These are phyloP conservation scores for Oscheius sp. DNA, from an alignment of 2,888 invertebrate genomes.

Conservation along the genomic window DNA sequence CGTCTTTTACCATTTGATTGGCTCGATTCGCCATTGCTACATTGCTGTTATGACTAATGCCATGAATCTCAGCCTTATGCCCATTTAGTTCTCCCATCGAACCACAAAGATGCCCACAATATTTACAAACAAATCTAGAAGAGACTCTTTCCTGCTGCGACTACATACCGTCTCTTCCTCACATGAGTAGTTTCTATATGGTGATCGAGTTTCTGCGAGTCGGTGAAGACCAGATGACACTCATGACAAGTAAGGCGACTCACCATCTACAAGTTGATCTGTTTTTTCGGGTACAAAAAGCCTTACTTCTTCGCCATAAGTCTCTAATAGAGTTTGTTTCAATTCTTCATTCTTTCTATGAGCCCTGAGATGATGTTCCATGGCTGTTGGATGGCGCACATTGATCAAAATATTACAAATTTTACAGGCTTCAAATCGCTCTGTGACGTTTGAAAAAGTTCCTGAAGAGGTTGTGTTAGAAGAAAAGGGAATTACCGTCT, in stretches of 20 bases:
- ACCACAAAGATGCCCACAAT: conserved; percentile 56
- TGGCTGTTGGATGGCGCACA: conserved; percentile 54
- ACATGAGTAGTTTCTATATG: conserved; percentile 53
- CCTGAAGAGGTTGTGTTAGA: not conserved
- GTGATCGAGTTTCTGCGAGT: conserved; percentile 45
- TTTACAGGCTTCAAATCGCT: conserved; percentile 52
- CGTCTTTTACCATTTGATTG: not conserved
- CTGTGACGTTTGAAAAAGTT: not conserved
- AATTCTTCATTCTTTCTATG: conserved; percentile 64
- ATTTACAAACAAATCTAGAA: conserved; percentile 59
- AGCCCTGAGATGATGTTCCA: conserved; percentile 59
- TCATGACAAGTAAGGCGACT: conserved; percentile 54
- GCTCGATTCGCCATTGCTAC: not conserved
- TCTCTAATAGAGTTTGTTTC: conserved; percentile 43
- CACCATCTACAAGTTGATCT: conserved; percentile 39
- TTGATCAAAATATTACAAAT: conserved; percentile 61
- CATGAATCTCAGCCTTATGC: conserved; percentile 62
- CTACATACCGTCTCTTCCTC: conserved; percentile 40
- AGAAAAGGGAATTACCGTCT: not conserved
- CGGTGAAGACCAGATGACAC: conserved; percentile 59
- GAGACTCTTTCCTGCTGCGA: not conserved
- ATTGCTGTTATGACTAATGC: conserved; percentile 6
- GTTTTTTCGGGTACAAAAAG: not conserved
- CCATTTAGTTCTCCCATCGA: conserved; percentile 59
- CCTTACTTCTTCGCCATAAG: conserved; percentile 51